phyloP scores from a whole-genome alignment of 2,888 invertebrate genomes.

The Chesias legatella region DNA sequence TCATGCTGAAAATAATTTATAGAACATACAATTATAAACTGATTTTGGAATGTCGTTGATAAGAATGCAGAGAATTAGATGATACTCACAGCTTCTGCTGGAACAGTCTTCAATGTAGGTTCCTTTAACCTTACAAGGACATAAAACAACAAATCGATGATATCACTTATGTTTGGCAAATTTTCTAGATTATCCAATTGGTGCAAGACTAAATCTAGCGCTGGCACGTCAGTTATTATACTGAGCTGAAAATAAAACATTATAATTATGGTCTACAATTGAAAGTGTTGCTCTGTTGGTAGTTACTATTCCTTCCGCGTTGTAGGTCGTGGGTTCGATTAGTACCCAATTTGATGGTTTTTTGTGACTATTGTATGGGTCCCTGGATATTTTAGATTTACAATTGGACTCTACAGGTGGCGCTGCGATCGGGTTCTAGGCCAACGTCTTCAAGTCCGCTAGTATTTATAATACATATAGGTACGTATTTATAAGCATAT shows the following conservation, averaged over 20 bases:
- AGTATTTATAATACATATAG: too few species aligned
- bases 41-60: neutral
- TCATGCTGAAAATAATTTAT: conserved; percentile 68
- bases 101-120: conserved; percentile 79
- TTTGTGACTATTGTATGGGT: too few species aligned
- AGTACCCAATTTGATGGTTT: too few species aligned
- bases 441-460: too few species aligned
- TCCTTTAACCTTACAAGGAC: conserved; percentile 83
- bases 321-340: too few species aligned
- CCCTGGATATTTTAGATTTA: too few species aligned
- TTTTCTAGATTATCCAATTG: conserved; percentile 69
- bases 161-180: conserved; percentile 64
- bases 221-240: conserved; percentile 79
- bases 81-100: conserved; percentile 71
- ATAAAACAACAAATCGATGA: conserved; percentile 84
- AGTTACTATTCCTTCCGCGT: too few species aligned
- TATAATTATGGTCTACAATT: too few species aligned
- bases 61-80: too few species aligned
- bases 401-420: too few species aligned
- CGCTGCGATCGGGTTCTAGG: too few species aligned
- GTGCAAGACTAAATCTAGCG: conserved; percentile 72
- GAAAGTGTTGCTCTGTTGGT: neutral
- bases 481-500: too few species aligned
- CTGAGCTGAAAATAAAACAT: conserved; percentile 69
- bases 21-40: neutral